Evolutionary conservation across 2,113 vertebrate species (phyloP).

Genomic region (Tachysurus vachellii): DNA sequence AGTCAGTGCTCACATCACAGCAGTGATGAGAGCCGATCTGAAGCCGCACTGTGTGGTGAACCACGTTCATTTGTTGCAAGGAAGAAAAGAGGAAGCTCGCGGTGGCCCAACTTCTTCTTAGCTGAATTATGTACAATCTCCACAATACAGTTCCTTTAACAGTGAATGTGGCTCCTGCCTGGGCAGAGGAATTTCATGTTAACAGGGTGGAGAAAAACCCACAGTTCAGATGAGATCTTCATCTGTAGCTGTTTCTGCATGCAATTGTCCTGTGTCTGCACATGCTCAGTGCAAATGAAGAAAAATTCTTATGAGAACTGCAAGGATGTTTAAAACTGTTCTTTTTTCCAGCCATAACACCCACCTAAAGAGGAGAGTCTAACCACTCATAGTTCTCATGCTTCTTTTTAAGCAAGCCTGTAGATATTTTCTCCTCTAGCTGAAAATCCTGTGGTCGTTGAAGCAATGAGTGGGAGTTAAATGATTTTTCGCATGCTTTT

Average conservation of each 20-base stretch:
- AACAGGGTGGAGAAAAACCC: constrained; percentile 66
- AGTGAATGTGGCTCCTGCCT: constrained; percentile 1
- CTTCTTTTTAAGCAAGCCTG: constrained; percentile 65
- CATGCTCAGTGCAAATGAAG: constrained; percentile 23
- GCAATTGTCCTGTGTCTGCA: background rate
- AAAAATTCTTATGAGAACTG: constrained; percentile 53
- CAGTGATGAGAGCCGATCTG: constrained; percentile 46
- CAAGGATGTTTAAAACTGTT: constrained; percentile 51
- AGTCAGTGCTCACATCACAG: constrained; percentile 47
- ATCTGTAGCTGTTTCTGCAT: constrained; percentile 20
- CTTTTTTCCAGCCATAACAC: constrained; percentile 53
- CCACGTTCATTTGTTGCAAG: constrained; percentile 50
- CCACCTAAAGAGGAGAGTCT: constrained; percentile 64
- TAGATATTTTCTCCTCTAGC: constrained; percentile 65
- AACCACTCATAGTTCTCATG: constrained; percentile 66
- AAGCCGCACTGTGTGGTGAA: constrained; percentile 52
- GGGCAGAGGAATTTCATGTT: constrained; percentile 29
- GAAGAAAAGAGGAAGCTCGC: constrained; percentile 36
- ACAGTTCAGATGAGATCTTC: constrained; percentile 61
- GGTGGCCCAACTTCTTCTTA: constrained; percentile 25
- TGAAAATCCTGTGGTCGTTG: constrained; percentile 69
- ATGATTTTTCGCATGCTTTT: constrained; percentile 72
- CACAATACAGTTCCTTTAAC: constrained; percentile 28
- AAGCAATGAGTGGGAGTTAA: constrained; percentile 74
- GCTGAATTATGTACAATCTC: constrained; percentile 35